Conservation (phyloP, 64 coral and sea anemone species). For the Hydrozoanthus tunicans region DNA sequence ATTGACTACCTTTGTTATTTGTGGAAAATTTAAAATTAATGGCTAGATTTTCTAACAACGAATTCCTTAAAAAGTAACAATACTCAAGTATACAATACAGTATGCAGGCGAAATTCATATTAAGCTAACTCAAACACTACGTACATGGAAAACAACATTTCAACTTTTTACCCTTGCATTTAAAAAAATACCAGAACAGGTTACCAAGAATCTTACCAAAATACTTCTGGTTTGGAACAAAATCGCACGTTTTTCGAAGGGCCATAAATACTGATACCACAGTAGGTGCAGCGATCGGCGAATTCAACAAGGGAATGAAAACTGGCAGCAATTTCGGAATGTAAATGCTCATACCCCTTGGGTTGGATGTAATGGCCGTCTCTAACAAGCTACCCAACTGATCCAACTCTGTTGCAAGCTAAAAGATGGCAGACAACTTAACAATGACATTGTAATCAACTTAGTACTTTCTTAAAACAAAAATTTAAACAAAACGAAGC, state of each 20-base stretch:
- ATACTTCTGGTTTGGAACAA: slow-evolving; percentile 52
- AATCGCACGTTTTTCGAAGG: slow-evolving; percentile 72
- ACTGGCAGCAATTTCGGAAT: slow-evolving; percentile 59
- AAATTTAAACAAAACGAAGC: no score
- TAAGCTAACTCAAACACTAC: no score
- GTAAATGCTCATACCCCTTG: slow-evolving; percentile 53
- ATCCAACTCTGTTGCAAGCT: slow-evolving; percentile 46
- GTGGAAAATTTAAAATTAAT: no score
- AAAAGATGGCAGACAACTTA: background rate
- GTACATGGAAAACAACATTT: no score
- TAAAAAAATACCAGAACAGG: no score
- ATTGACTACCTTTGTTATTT: no score
- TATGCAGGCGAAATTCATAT: no score
- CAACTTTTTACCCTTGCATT: no score
- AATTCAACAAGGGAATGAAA: slow-evolving; percentile 68
- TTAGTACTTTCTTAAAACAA: background rate
- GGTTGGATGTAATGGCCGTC: slow-evolving; percentile 57
- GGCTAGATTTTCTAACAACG: no score
- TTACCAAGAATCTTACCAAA: slow-evolving; percentile 61
- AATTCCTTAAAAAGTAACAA: no score
- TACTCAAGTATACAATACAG: no score
- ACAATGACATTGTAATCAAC: background rate
- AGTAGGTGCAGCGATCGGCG: slow-evolving; percentile 73
- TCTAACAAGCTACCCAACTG: slow-evolving; percentile 64
- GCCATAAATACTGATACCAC: slow-evolving; percentile 61